Evolutionary conservation across 2,797 vertebrate species (phyloP), one percentile per base, ranked within the genome.

Genomic region (Hipposideros larvatus): DNA sequence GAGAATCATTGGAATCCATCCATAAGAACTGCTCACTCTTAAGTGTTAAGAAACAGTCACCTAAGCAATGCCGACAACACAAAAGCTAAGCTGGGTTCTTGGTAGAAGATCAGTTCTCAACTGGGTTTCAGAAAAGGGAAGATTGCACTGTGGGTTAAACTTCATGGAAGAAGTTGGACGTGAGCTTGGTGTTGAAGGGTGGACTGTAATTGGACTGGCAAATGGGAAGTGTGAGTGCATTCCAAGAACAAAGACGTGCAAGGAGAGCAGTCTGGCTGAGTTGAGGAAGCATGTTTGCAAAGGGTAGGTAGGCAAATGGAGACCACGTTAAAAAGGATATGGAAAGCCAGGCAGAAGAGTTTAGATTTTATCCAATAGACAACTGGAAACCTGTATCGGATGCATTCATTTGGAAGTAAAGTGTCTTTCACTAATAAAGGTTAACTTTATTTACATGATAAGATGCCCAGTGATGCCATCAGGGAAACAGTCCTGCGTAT

Each of bases 201-300:
- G 59, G 46, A 37, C 78, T 94, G 13, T 92, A 90, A 41, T 73
- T 87, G 70, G n/a, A 92, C 57, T 94, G 87, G 37, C 71, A 87
- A 93, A 87, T 70, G 53, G 68, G 28, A 84, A 79, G 75, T 63
- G 46, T 80, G 57, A 84, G 59, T 46, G 7, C 4, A 77, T 77
- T 92, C 51, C 1, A 22, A 41, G 55, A 59, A 43, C n/a, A 78
- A 71, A 90, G 46, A 59, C 24, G 34, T 7, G 4, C n/a, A 46
- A 87, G 53, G 31, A 43, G 43, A 92, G 31, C 41, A 83, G 34
- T 82, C 31, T 73, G 31, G 13, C 19, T 70, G 8, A 87, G 48
- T 41, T 61, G 65, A 93, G 28, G 34, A 19, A 90, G 6, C 70
- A 28, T 34, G 1, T 92, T 85, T 79, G 51, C 59, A 63, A 96